Evolutionary conservation across 1,140 invertebrate genomes (phyloP).

Genomic region (Leptopilina boulardi): DNA sequence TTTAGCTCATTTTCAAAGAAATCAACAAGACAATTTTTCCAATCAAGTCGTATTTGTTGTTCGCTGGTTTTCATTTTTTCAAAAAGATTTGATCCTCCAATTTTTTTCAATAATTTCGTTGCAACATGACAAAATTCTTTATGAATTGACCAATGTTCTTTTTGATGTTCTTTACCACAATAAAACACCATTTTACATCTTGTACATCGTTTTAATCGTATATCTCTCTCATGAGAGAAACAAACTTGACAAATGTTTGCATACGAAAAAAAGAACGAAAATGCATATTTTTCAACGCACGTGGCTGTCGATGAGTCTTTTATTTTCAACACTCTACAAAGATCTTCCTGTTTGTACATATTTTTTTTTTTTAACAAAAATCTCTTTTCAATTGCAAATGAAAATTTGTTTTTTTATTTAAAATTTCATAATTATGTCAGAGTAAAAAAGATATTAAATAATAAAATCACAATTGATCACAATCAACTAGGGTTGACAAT

Average conservation of each 20-base stretch:
- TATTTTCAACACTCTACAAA: background rate
- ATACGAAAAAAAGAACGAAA: constrained; percentile 26
- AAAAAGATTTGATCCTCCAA: background rate
- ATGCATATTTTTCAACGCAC: constrained; percentile 1
- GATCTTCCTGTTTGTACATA: constrained; percentile 11
- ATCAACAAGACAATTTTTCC: constrained; percentile 23
- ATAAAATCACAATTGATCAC: too few species aligned
- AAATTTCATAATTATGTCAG: too few species aligned
- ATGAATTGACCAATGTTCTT: constrained; percentile 31
- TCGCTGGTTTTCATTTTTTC: background rate
- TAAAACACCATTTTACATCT: constrained; percentile 36
- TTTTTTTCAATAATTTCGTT: background rate
- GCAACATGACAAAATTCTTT: constrained; percentile 34
- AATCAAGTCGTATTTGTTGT: background rate
- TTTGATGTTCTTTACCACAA: constrained; percentile 34
- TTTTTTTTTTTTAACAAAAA: background rate
- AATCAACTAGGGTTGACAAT: too few species aligned
- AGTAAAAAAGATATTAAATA: too few species aligned
- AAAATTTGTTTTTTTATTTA: too few species aligned
- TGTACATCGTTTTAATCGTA: constrained; percentile 28
- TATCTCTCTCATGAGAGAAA: background rate
- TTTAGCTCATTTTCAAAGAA: constrained; percentile 19
- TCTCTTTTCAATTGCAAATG: background rate
- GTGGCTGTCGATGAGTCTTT: background rate
- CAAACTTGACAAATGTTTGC: constrained; percentile 37